Base-by-base conservation (phyloP, 2,113 vertebrate genomes). In the Hystrix brachyura region DNA sequence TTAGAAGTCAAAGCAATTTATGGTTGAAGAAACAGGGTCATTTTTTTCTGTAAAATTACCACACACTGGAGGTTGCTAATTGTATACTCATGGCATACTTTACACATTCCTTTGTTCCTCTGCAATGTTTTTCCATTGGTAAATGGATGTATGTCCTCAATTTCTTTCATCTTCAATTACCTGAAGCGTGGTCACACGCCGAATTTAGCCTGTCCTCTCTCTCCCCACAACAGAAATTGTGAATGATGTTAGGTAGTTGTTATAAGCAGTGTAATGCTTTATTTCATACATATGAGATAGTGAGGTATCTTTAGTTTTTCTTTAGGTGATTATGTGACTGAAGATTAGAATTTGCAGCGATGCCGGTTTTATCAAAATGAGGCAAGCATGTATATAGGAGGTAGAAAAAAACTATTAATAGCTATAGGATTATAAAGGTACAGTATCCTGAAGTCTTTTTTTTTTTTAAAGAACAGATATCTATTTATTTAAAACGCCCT, bases 261-360 rank as follows among this genome's bases (percentile, higher is more conserved):
- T 21, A 17, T 72, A 82, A 53, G 17, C 18, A 81, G 14, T 87
- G 7, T n/a, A 48, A n/a, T 92, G 59, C 51, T 86, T 74, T 91
- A 76, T 71, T 96, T 83, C 76, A 80, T 76, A 53, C 2, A 48
- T 12, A 43, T 14, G 43, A 88, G 53, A 46, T 87, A 51, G 21
- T 38, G 43, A 67, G 43, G 21, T 14, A 92, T 80, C 46, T 88
- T 80, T 86, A 87, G 19, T 80, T 86, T 92, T 76, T 60, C 69
- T 87, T 86, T 81, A 80, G 53, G 29, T 48, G 67, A 38, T 93
- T 90, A 15, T 76, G 1, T 92, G 34, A 60, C 19, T 85, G 82
- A 55, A 94, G 32, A 80, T 90, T 90, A 90, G 79, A 94, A 93
- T 96, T 93, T 82, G 53, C 18, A 87, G 0, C 74, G 64, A 64